Percentiles rank a stretch among this genome's conserved stretches.
Conservation (phyloP, 2,888 invertebrate genomes). For the Calliopum simillimum region DNA sequence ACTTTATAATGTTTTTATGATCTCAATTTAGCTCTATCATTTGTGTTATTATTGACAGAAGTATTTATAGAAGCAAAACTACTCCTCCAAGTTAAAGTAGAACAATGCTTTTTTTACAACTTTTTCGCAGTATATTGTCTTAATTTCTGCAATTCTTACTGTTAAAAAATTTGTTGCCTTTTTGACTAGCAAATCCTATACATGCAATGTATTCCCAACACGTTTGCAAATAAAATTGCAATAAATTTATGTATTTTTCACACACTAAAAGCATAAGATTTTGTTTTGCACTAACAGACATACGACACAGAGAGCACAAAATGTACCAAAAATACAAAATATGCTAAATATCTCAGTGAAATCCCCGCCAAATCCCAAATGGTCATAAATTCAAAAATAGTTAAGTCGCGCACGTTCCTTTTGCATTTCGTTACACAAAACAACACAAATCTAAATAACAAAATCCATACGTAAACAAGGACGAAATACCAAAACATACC, state of each 20-base stretch:
- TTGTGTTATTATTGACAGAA: too few species aligned
- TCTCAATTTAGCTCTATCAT: too few species aligned
- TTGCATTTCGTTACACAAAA: slow-evolving; percentile 17
- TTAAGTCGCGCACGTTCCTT: slow-evolving; percentile 50
- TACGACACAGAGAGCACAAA: slow-evolving; percentile 14
- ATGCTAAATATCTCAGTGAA: slow-evolving; percentile 47
- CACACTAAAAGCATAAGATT: slow-evolving; percentile 47
- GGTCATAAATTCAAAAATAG: slow-evolving; percentile 61
- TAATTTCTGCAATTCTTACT: too few species aligned
- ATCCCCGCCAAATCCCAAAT: slow-evolving; percentile 54
- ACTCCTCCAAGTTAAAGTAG: too few species aligned
- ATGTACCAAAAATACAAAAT: slow-evolving; percentile 22
- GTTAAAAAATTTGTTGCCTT: slow-evolving; percentile 11
- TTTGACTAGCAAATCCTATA: slow-evolving; percentile 7
- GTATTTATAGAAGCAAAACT: too few species aligned
- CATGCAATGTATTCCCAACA: slow-evolving; percentile 45
- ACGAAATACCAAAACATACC: slow-evolving; percentile 21
- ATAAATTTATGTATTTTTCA: slow-evolving; percentile 61
- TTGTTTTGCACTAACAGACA: slow-evolving; percentile 32
- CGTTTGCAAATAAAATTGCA: slow-evolving; percentile 64
- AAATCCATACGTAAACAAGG: slow-evolving; percentile 6
- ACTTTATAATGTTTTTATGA: too few species aligned
- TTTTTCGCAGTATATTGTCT: too few species aligned
- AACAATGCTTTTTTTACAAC: too few species aligned
- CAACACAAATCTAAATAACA: slow-evolving; percentile 18